Conservation (phyloP, 1,140 invertebrate genomes). For the Penaeus japonicus region DNA sequence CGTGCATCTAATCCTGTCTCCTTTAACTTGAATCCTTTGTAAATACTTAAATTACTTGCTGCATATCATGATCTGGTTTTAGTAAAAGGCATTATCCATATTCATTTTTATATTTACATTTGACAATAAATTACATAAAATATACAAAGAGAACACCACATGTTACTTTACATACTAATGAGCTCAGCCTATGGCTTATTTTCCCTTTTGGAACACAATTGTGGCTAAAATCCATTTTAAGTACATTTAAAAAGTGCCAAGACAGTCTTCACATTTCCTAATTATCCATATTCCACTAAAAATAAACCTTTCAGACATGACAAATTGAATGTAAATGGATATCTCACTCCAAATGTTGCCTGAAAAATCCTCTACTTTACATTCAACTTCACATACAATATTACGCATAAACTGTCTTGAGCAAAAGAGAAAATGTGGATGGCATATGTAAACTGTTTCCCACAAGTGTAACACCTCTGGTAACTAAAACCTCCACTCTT, state of each 20-base stretch:
- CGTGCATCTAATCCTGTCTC: too few relatives aligned
- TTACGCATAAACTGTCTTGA: conserved; percentile 29
- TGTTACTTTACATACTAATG: conserved; percentile 45
- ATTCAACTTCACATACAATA: conserved; percentile 24
- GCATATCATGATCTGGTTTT: neutral
- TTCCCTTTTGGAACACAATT: conserved; percentile 49
- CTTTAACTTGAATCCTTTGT: neutral
- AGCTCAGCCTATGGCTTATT: conserved; percentile 53
- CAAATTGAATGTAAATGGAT: neutral
- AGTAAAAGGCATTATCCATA: neutral
- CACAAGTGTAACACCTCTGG: too few relatives aligned
- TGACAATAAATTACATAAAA: conserved; percentile 56
- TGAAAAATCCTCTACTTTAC: neutral
- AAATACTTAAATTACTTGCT: neutral
- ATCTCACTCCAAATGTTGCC: neutral
- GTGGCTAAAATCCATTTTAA: conserved; percentile 51
- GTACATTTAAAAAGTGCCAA: conserved; percentile 36
- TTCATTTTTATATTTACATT: conserved; percentile 49
- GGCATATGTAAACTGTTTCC: too few relatives aligned
- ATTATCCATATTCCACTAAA: conserved; percentile 29
- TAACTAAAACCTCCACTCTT: too few relatives aligned
- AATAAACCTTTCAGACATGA: conserved; percentile 3
- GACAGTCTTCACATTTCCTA: conserved; percentile 18
- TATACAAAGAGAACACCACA: conserved; percentile 56
- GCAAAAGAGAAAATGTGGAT: neutral